Conservation (phyloP, 2,113 vertebrate species). For the Bos taurus region ARS-UCD2.0 NC_037329.1:98002501-98003000, state of each 20-base stretch:
- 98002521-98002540: background rate
- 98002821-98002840: background rate
- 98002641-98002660: background rate
- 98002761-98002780: background rate
- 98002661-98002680: background rate
- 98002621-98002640: conserved; percentile 35
- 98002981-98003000: background rate
- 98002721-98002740: background rate
- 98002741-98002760: background rate
- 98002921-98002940: background rate
- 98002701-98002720: background rate
- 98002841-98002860: background rate
- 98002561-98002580: background rate
- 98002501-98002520: conserved; percentile 32
- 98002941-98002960: background rate
- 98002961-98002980: background rate
- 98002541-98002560: conserved; percentile 16
- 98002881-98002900: background rate
- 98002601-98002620: background rate
- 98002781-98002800: background rate
- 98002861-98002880: background rate
- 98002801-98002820: background rate
- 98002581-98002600: background rate
- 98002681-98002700: background rate
- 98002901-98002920: background rate